phyloP scores from a whole-genome alignment of 2,888 invertebrate genomes.

The Phasia obesa region DNA sequence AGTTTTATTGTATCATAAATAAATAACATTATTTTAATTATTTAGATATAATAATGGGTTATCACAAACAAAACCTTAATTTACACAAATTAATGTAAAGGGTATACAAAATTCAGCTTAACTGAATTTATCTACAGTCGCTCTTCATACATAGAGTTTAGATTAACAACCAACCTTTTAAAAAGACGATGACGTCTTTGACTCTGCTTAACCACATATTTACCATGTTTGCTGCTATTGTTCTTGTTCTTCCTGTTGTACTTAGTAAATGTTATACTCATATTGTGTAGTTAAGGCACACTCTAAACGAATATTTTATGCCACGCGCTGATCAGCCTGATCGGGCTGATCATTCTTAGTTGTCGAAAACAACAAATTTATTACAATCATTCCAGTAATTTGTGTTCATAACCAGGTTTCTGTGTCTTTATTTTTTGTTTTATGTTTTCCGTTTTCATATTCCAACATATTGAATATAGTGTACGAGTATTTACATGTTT shows the following conservation, averaged over 20 bases:
- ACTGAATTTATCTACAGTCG: too few relatives aligned
- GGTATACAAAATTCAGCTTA: too few relatives aligned
- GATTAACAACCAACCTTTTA: not conserved
- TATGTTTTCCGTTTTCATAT: slow-evolving; percentile 9
- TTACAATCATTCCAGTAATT: slow-evolving; percentile 66
- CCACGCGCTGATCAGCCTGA: slow-evolving; percentile 68
- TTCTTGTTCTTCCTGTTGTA: slow-evolving; percentile 9
- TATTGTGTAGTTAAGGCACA: slow-evolving; percentile 33
- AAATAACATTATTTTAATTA: too few relatives aligned
- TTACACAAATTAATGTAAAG: too few relatives aligned
- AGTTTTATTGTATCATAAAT: too few relatives aligned
- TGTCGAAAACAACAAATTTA: slow-evolving; percentile 69
- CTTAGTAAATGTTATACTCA: slow-evolving; percentile 11
- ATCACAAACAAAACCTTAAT: too few relatives aligned
- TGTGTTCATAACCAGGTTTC: slow-evolving; percentile 61
- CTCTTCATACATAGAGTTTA: not conserved
- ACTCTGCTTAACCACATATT: slow-evolving; percentile 24
- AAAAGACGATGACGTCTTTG: slow-evolving; percentile 2
- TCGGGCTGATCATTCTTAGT: slow-evolving; percentile 48
- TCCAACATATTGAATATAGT: slow-evolving; percentile 3
- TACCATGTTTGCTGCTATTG: slow-evolving; percentile 12
- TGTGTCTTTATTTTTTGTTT: not conserved
- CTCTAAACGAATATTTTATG: slow-evolving; percentile 54
- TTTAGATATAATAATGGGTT: too few relatives aligned
- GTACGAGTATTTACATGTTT: slow-evolving; percentile 30